Base-by-base conservation (phyloP, 2,888 invertebrate genomes). In the Cotesia congregata region DNA sequence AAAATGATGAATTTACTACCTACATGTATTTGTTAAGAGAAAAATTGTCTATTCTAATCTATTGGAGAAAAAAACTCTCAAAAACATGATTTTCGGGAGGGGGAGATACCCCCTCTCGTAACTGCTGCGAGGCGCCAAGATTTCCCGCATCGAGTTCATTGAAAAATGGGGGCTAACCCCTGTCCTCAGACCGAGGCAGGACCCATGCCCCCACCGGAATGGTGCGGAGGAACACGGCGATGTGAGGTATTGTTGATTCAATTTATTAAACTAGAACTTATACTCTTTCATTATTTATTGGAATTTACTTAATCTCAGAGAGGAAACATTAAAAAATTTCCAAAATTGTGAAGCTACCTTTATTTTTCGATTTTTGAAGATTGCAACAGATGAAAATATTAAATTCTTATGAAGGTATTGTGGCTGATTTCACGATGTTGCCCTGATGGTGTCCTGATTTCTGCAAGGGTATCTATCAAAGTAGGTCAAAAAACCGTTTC, bases 141-240 rank as follows among this genome's bases (percentile, higher is more conserved):
- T 97, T 97, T 96, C 97, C 94, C 96, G 96, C 93, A 95, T 97
- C 95, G 96, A 96, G 94, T 96, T 96, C 93, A 94, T 96, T 93
- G 96, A 97, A 93, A 95, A 96, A 96, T 97, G 97, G 97, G 97
- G 97, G 95, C 95, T 97, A 93, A 96, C 96, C 94, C 97, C 97
- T 94, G 96, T 96, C 95, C 95, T 96, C 94, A 94, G 95, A 93
- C 96, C 96, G 94, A 95, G 96, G 94, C 96, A 95, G 94, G 96
- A 96, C 93, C 94, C 95, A 91, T 91, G 92, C 92, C 94, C 96
- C 95, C 94, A 94, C 91, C 89, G 91, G 90, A 91, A 92, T 92
- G 92, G 92, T 91, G 92, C 91, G 90, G 93, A 93, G 91, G 93
- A 94, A 90, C 90, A 91, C 90, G 93, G 92, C 90, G 93, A 93